A percentile compares a stretch with the other conserved stretches of the same genome.
These are phyloP conservation scores for Iguana delicatissima DNA, from an alignment of 2,797 vertebrate genomes.

Conservation along the genomic window DNA sequence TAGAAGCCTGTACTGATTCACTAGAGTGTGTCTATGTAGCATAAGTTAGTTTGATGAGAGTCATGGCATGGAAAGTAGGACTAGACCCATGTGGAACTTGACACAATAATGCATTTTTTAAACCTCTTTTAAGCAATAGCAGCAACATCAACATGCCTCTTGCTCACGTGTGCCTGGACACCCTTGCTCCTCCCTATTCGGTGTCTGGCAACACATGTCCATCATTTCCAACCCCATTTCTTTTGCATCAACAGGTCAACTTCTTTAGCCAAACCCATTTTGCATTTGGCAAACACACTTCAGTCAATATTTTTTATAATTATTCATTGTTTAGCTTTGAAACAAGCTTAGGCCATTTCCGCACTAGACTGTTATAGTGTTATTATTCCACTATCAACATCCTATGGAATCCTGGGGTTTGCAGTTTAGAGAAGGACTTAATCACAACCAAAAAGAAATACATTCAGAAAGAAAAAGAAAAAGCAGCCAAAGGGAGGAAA, in stretches of 20 bases:
- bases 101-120: background rate
- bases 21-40: background rate
- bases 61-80: background rate
- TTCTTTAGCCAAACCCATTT: background rate
- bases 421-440: no score
- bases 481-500: no score
- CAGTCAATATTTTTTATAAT: no score
- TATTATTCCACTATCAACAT: no score
- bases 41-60: background rate
- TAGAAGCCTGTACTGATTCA: background rate
- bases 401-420: no score
- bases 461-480: no score
- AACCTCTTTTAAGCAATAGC: background rate
- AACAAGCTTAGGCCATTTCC: no score
- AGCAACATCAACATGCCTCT: background rate
- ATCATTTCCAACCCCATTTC: background rate
- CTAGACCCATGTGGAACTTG: background rate
- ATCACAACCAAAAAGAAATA: no score
- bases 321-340: no score
- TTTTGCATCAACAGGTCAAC: background rate
- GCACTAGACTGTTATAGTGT: no score
- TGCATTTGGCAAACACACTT: slow-evolving; percentile 5
- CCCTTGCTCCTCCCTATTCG: no score
- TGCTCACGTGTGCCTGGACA: background rate
- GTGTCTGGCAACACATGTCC: background rate